Conservation (phyloP, 2,888 invertebrate genomes). For the Lomographa bimaculata region DNA sequence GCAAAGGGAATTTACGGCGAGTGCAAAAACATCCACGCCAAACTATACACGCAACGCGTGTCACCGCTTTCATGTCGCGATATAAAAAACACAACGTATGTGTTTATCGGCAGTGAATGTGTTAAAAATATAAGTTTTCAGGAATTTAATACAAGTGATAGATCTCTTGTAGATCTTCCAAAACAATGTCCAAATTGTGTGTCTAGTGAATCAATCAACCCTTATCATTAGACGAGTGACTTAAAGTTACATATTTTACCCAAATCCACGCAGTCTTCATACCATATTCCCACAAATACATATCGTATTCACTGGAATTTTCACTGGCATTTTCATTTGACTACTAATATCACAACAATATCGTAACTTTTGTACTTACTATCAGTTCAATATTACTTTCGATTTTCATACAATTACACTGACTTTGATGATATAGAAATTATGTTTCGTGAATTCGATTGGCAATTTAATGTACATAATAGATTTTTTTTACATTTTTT, state of each 20-base stretch:
- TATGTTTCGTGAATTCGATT: conserved; percentile 48
- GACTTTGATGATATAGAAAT: conserved; percentile 37
- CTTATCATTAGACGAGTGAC: too few relatives aligned
- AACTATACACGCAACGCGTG: too few relatives aligned
- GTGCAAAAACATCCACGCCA: too few relatives aligned
- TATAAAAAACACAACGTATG: too few relatives aligned
- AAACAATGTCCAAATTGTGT: too few relatives aligned
- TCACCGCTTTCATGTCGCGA: too few relatives aligned
- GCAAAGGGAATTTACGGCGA: too few relatives aligned
- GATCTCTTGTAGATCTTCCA: too few relatives aligned
- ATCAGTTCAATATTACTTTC: conserved; percentile 44
- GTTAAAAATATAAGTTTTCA: too few relatives aligned
- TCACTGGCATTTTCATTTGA: conserved; percentile 38
- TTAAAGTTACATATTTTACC: conserved; percentile 54
- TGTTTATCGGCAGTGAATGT: too few relatives aligned
- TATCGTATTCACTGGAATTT: conserved; percentile 37
- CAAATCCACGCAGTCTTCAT: conserved; percentile 38
- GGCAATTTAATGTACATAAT: conserved; percentile 30
- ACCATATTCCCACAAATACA: conserved; percentile 38
- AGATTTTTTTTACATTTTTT: conserved; percentile 65
- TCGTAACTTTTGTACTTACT: conserved; percentile 60
- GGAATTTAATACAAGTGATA: too few relatives aligned
- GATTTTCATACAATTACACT: conserved; percentile 14
- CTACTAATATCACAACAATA: conserved; percentile 52
- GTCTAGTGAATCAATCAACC: too few relatives aligned